These are phyloP conservation scores for Tarsius wallacei DNA, from an alignment of 2,797 vertebrate species.

Conservation along the genomic window DNA sequence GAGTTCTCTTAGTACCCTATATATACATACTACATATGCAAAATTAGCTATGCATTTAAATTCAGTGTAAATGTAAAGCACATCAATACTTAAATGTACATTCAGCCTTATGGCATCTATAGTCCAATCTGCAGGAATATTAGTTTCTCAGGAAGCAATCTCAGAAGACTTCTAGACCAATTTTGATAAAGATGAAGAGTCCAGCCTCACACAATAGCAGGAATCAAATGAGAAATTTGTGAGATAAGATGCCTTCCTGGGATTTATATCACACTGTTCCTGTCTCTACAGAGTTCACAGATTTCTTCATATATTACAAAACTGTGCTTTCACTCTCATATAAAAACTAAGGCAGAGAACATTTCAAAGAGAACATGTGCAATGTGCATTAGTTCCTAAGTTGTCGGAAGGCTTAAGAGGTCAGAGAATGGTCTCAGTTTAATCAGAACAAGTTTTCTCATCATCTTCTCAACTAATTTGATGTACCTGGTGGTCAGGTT, in stretches of 20 bases:
- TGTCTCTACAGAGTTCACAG: slow-evolving; percentile 3
- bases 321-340: neutral
- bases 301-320: slow-evolving; percentile 15
- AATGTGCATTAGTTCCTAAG: neutral
- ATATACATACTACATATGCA: neutral
- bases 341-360: neutral
- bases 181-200: neutral
- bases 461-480: slow-evolving; percentile 57
- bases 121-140: neutral
- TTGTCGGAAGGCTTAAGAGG: slow-evolving; percentile 40
- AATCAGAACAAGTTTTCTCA: slow-evolving; percentile 66
- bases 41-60: neutral
- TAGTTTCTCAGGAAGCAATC: neutral
- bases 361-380: slow-evolving; percentile 9
- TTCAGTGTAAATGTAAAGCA: neutral
- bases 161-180: neutral
- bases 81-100: neutral
- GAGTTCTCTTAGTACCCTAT: neutral
- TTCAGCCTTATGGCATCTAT: neutral
- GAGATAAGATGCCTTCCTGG: slow-evolving; percentile 61
- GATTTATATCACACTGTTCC: neutral
- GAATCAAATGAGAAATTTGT: slow-evolving; percentile 23
- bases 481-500: neutral
- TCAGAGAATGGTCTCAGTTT: slow-evolving; percentile 39
- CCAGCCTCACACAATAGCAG: neutral